Evolutionary conservation across 2,113 vertebrate species (phyloP).

Genomic region (Toxostoma redivivum): DNA sequence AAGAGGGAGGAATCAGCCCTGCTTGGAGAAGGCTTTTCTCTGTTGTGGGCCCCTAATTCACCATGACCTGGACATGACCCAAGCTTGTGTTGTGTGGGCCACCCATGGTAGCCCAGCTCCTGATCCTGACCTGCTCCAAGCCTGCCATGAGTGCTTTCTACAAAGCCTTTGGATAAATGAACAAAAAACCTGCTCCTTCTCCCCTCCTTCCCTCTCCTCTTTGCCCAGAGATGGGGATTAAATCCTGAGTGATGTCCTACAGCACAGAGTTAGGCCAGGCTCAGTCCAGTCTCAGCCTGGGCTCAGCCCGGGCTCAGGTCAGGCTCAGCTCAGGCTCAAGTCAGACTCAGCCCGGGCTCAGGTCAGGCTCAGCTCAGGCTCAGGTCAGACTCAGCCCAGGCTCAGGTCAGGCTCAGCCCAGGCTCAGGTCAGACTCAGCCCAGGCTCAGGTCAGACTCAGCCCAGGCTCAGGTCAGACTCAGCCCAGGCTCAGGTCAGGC

Average conservation of each 20-base stretch:
- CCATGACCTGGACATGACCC: neutral
- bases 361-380: too few relatives aligned
- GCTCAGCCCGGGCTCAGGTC: neutral
- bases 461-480: neutral
- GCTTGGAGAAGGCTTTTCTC: neutral
- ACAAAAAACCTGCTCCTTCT: neutral
- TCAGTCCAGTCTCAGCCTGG: neutral
- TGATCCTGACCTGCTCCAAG: neutral
- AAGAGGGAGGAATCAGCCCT: neutral
- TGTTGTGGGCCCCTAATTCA: neutral
- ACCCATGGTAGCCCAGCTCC: neutral
- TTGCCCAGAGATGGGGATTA: neutral
- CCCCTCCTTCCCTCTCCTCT: neutral
- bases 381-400: neutral
- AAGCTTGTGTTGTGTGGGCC: neutral
- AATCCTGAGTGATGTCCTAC: neutral
- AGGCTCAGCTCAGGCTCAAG: neutral
- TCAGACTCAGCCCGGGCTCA: neutral
- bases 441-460: neutral
- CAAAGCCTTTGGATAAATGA: neutral
- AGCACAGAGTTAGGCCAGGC: neutral
- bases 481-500: neutral
- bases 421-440: neutral
- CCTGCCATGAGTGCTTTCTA: neutral
- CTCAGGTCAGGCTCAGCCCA: neutral